Base-by-base conservation (phyloP, 1,140 invertebrate genomes). In the Pogonus chalceus region DNA sequence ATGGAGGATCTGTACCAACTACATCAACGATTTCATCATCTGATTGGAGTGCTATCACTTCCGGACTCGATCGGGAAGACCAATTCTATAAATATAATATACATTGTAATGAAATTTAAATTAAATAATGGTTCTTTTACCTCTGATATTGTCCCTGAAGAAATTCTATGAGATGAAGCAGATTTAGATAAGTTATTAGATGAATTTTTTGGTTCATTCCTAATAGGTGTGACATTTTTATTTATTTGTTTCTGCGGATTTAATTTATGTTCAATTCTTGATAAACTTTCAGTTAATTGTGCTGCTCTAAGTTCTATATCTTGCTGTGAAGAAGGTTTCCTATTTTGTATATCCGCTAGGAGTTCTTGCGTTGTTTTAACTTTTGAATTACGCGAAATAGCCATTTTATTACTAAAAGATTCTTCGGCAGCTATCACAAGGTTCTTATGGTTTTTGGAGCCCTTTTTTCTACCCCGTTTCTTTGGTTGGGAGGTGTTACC, bases 351-450 rank as follows among this genome's bases (percentile, higher is more conserved):
- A 63, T 87, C 83, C 35, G 85, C 85, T 51, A 91, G 76, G 18
- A 92, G 66, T 66, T 92, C 85, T 61, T 88, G 85, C 20, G 88
- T 91, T 1, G 88, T 92, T 75, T 90, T 91, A 1, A 91, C 78
- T 74, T 89, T 81, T 56, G 82, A 79, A 60, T 77, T 81, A 31
- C 81, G 74, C 20, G 77, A 75, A 35, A 80, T 76, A 58, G 78
- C 77, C 56, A 83, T 68, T 65, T 82, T 83, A 60, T 80, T 79
- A 58, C 80, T 81, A 24, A 84, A 69, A 0, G 62, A 65, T 9
- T 63, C 73, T 55, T 77, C 75, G 50, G 81, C 79, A 35, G 79
- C 76, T 35, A 73, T 66, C 3, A 72, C 48, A 7, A 71, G 57
- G 59, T 73, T 74, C 52, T 72, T 74, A 49, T 76, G 69, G 16